Conservation (phyloP, 2,797 vertebrate genomes). For the Rallus crepitans region DNA sequence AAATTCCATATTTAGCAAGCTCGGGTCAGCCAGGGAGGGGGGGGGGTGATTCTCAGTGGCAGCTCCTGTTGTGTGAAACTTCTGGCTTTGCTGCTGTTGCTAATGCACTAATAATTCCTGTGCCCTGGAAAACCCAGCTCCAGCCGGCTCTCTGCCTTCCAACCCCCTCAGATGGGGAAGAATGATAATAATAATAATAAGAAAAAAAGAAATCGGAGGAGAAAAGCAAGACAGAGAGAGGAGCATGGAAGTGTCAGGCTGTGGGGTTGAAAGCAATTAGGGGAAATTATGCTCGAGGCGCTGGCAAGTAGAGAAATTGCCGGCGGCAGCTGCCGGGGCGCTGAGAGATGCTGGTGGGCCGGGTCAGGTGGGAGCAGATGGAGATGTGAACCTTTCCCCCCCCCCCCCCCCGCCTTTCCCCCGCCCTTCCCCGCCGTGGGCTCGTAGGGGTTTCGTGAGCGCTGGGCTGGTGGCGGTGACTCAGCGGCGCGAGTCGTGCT, state of each 20-base stretch:
- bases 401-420: too few species aligned
- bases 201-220: not conserved
- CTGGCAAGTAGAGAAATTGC: slow-evolving; percentile 33
- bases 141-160: not conserved
- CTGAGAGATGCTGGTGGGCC: slow-evolving; percentile 48
- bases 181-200: too few species aligned
- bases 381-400: not conserved
- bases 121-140: slow-evolving; percentile 29
- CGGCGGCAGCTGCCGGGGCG: not conserved
- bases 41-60: not conserved
- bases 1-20: slow-evolving; percentile 26
- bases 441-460: not conserved
- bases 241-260: slow-evolving; percentile 56
- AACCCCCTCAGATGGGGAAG: not conserved
- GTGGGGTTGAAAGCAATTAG: slow-evolving; percentile 59
- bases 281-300: slow-evolving; percentile 23
- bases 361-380: slow-evolving; percentile 53
- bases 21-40: not conserved
- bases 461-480: slow-evolving; percentile 38
- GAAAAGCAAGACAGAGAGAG: not conserved
- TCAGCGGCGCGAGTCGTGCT: slow-evolving; percentile 17
- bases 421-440: not conserved
- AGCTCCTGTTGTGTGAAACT: slow-evolving; percentile 61
- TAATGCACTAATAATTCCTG: not conserved
- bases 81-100: not conserved